phyloP scores from a whole-genome alignment of 2,113 vertebrate species.

The Lonchura striata region DNA sequence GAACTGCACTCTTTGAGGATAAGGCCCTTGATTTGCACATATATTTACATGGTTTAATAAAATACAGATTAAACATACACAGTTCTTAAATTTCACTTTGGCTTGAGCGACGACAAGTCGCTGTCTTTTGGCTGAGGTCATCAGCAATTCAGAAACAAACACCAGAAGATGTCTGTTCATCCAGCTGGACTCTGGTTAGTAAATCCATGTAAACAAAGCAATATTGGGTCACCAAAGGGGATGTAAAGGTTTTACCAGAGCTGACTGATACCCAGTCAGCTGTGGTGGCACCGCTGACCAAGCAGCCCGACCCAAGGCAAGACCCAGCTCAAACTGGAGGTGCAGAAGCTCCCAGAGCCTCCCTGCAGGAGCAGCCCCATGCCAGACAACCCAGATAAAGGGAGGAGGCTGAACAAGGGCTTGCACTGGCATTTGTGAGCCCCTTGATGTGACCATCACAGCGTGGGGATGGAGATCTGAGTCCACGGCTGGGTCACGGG shows the following conservation, averaged over 20 bases:
- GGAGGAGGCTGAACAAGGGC: neutral
- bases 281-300: neutral
- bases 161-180: neutral
- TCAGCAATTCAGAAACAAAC: neutral
- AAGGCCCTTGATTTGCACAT: conserved; percentile 1
- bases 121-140: neutral
- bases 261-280: neutral
- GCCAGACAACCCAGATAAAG: neutral
- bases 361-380: neutral
- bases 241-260: neutral
- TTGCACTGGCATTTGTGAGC: neutral
- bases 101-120: neutral
- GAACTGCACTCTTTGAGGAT: neutral
- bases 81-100: neutral
- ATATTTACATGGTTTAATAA: conserved; percentile 11
- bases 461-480: fast-evolving
- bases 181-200: neutral
- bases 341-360: neutral
- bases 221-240: neutral
- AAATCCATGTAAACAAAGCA: neutral
- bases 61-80: neutral
- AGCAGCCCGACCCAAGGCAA: neutral
- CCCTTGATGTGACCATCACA: neutral
- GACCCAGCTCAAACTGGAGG: neutral
- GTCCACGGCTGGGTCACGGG: fast-evolving